These are phyloP conservation scores for Cottoperca gobio DNA, from an alignment of 2,797 vertebrate genomes.

Conservation along the genomic window DNA sequence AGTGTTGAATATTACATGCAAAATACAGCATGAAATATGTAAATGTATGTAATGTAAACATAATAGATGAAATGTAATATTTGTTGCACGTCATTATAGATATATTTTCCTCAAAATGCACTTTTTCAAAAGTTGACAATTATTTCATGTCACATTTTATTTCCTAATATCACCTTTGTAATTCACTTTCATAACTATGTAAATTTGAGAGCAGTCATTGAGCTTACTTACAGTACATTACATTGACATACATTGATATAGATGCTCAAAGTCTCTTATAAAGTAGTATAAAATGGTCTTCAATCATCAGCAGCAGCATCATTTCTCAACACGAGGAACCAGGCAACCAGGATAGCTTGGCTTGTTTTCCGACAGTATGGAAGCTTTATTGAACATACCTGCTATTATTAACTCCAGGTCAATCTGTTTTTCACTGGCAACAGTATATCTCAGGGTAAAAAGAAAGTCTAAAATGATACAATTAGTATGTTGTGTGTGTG, in stretches of 20 bases:
- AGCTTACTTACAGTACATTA: background rate
- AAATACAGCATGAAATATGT: too few relatives aligned
- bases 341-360: background rate
- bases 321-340: too few relatives aligned
- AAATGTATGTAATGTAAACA: too few relatives aligned
- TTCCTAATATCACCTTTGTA: background rate
- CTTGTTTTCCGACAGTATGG: background rate
- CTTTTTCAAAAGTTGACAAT: too few relatives aligned
- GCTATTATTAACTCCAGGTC: background rate
- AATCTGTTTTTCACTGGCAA: background rate
- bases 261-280: background rate
- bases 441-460: background rate
- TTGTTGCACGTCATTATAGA: too few relatives aligned
- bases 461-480: conserved; percentile 10
- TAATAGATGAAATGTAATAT: too few relatives aligned
- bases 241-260: background rate
- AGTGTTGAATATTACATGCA: background rate
- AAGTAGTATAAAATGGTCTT: background rate
- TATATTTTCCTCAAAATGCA: too few relatives aligned
- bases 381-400: background rate
- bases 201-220: background rate
- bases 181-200: background rate
- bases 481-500: background rate
- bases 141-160: background rate
- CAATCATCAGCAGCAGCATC: background rate